A percentile compares a stretch with the other conserved stretches of the same genome.
phyloP scores from a whole-genome alignment of 2,797 vertebrate genomes.

The Thamnophis elegans region DNA sequence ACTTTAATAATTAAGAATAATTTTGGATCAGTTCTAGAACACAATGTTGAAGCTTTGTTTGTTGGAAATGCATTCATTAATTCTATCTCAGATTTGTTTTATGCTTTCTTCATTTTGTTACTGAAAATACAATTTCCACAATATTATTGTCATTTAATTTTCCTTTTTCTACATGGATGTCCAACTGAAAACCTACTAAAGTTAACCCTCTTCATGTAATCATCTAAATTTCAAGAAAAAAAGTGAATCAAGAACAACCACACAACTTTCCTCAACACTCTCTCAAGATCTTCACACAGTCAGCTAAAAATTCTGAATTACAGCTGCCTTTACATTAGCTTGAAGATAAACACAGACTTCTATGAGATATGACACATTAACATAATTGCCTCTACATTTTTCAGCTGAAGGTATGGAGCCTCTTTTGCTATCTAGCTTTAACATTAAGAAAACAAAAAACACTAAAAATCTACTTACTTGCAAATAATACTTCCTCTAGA shows the following conservation, averaged over 20 bases:
- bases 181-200: conserved; percentile 4
- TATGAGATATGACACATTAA: not conserved
- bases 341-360: not conserved
- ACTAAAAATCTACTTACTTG: conserved; percentile 81
- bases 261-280: not conserved
- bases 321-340: not conserved
- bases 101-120: not conserved
- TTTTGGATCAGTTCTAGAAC: not conserved
- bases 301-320: not conserved
- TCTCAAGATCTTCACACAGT: not conserved
- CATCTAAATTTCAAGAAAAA: not conserved
- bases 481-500: conserved; percentile 94
- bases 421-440: not conserved
- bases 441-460: not conserved
- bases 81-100: not conserved
- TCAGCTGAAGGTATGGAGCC: not conserved
- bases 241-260: not conserved
- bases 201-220: not conserved
- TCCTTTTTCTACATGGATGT: not conserved
- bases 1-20: too few species aligned
- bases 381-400: not conserved
- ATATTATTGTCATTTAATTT: not conserved
- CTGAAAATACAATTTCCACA: not conserved
- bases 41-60: not conserved
- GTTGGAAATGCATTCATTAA: not conserved